Conservation (phyloP, 2,888 invertebrate genomes). For the Notodonta ziczac region DNA sequence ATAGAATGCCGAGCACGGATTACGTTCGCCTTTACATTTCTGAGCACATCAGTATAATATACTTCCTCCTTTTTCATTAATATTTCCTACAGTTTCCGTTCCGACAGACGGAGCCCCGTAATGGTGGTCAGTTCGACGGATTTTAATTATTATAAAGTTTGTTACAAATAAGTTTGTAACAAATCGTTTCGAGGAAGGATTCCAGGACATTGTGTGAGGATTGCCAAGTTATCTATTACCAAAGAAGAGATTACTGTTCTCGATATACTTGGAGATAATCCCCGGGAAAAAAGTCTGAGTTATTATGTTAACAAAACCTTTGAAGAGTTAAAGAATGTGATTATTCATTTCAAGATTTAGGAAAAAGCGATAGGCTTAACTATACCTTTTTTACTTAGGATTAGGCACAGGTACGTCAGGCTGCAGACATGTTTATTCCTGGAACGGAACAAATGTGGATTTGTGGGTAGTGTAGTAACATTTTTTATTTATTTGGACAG, state of each 20-base stretch:
- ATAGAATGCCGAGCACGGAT: conserved; percentile 31
- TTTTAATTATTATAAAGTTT: conserved; percentile 25
- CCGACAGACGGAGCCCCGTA: conserved; percentile 19
- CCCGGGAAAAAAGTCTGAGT: conserved; percentile 49
- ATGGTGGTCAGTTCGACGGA: conserved; percentile 19
- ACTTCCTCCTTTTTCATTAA: conserved; percentile 32
- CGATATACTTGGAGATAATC: conserved; percentile 33
- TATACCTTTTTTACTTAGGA: neutral
- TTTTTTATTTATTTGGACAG: no score
- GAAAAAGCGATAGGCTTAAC: conserved; percentile 8
- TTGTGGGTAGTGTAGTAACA: neutral
- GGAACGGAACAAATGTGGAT: conserved; percentile 6
- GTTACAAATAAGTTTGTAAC: conserved; percentile 19
- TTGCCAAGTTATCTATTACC: conserved; percentile 37
- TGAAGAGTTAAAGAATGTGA: conserved; percentile 25
- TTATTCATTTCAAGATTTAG: conserved; percentile 26
- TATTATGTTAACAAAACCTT: conserved; percentile 37
- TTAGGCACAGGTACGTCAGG: neutral
- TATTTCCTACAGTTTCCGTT: conserved; percentile 24
- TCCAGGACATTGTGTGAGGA: conserved; percentile 10
- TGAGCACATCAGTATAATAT: conserved; percentile 17
- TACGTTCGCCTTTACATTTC: conserved; percentile 26
- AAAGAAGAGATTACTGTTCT: conserved; percentile 57
- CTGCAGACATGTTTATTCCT: conserved; percentile 19
- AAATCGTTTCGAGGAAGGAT: conserved; percentile 23